Percentiles rank a stretch among this genome's conserved stretches.
These are phyloP conservation scores for Ophiothrix spiculata DNA, from an alignment of 35 echinoderm and acorn worm genomes.

Conservation along the genomic window DNA sequence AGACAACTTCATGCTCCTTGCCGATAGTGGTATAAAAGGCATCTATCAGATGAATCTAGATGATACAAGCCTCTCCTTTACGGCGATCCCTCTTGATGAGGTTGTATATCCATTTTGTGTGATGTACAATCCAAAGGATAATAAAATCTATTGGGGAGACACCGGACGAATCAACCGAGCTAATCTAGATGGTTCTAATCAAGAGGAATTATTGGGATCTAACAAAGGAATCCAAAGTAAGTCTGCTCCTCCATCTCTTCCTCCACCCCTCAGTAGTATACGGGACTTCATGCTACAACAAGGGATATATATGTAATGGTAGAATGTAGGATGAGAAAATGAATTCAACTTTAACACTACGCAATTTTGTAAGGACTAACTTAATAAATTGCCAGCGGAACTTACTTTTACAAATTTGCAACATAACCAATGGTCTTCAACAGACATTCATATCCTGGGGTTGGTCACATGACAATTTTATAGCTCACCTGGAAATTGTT, in stretches of 20 bases:
- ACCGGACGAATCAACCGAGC: neutral
- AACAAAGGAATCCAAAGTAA: neutral
- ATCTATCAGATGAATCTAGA: slow-evolving; percentile 44
- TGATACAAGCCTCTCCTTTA: neutral
- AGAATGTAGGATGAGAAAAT: too few species aligned
- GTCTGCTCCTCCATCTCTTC: neutral
- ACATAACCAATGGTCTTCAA: too few species aligned
- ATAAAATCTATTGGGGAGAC: slow-evolving; percentile 27
- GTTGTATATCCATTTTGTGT: slow-evolving; percentile 21
- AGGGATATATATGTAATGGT: too few species aligned
- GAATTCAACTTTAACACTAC: too few species aligned
- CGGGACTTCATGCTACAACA: too few species aligned
- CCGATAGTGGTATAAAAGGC: slow-evolving; percentile 30
- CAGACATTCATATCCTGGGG: too few species aligned
- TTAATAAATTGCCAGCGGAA: too few species aligned
- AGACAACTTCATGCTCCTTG: slow-evolving; percentile 35
- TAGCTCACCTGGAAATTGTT: too few species aligned
- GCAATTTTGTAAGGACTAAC: too few species aligned
- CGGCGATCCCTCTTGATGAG: slow-evolving; percentile 31
- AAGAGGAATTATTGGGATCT: neutral
- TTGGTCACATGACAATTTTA: too few species aligned
- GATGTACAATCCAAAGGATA: slow-evolving; percentile 20
- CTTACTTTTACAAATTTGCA: too few species aligned
- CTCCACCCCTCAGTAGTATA: too few species aligned
- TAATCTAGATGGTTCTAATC: neutral